Conservation (phyloP, 2,797 vertebrate genomes). For the Ctenosaura bakeri region DNA sequence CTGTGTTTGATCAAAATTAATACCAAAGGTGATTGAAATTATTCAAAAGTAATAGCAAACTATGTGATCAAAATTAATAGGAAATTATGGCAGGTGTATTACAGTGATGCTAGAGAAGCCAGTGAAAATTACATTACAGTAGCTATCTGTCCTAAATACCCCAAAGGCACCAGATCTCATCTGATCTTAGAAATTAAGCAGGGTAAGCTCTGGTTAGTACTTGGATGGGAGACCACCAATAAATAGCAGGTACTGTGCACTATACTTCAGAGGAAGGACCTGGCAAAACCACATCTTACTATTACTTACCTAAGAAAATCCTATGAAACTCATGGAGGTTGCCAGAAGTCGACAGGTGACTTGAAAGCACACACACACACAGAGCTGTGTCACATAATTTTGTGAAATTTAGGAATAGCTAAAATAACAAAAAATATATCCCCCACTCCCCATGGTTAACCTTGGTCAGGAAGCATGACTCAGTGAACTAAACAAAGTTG, state of each 20-base stretch:
- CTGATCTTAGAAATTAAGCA: too few species aligned
- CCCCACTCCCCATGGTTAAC: slow-evolving; percentile 51
- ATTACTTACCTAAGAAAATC: too few species aligned
- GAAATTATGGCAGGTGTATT: background rate
- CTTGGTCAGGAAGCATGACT: slow-evolving; percentile 65
- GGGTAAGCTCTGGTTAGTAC: too few species aligned
- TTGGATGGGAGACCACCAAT: too few species aligned
- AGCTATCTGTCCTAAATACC: too few species aligned
- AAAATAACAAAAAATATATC: slow-evolving; percentile 36
- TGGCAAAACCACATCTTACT: too few species aligned
- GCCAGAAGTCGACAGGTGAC: too few species aligned
- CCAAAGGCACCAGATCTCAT: too few species aligned
- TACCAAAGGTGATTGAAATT: background rate
- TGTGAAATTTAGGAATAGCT: slow-evolving; percentile 32
- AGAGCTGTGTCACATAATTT: slow-evolving; percentile 32
- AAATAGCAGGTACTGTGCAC: too few species aligned
- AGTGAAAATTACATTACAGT: background rate
- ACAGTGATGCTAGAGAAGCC: background rate
- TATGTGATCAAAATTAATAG: background rate
- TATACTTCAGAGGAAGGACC: too few species aligned
- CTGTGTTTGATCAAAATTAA: background rate
- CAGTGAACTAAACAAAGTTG: slow-evolving; percentile 72
- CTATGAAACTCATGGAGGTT: too few species aligned
- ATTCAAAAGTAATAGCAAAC: background rate
- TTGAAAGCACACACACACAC: too few species aligned